Percentiles rank a stretch among this genome's conserved stretches.
These are phyloP conservation scores for Eucidaris tribuloides DNA, from an alignment of 35 echinoderm and acorn worm genomes.

Conservation along the genomic window DNA sequence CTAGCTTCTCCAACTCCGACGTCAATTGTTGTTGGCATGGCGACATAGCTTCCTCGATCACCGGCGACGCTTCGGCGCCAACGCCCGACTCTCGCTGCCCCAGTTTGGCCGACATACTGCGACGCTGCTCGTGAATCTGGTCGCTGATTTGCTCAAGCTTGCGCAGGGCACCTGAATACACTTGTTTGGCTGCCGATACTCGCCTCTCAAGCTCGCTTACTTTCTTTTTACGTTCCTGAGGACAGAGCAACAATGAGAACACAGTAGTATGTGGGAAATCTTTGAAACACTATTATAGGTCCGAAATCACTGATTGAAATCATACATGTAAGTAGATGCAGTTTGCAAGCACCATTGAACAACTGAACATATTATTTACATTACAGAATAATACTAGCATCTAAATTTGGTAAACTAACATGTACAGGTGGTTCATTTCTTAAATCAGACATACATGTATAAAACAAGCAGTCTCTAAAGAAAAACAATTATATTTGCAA, in stretches of 20 bases:
- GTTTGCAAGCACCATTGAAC: neutral
- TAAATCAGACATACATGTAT: too few species aligned
- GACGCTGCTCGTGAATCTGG: slow-evolving; percentile 72
- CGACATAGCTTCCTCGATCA: neutral
- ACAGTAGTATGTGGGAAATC: too few species aligned
- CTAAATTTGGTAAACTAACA: too few species aligned
- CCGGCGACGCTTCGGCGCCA: slow-evolving; percentile 60
- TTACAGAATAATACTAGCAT: too few species aligned
- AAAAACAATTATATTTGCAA: too few species aligned
- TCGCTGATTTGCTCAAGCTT: slow-evolving; percentile 92
- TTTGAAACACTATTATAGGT: neutral
- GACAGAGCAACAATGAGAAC: neutral
- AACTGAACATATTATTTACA: too few species aligned
- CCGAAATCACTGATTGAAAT: neutral
- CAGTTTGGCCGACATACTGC: slow-evolving; percentile 38
- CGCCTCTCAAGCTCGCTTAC: slow-evolving; percentile 52
- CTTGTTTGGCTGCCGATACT: slow-evolving; percentile 58
- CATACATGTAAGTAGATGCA: neutral
- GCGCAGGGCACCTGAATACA: slow-evolving; percentile 69
- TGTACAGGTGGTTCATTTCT: too few species aligned
- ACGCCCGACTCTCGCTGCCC: slow-evolving; percentile 72
- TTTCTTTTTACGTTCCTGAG: slow-evolving; percentile 64
- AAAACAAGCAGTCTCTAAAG: too few species aligned
- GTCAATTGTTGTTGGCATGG: neutral
- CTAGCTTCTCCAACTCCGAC: neutral